These are phyloP conservation scores for Hydrotaea cyrtoneurina DNA, from an alignment of 2,888 invertebrate species.

Conservation along the genomic window DNA sequence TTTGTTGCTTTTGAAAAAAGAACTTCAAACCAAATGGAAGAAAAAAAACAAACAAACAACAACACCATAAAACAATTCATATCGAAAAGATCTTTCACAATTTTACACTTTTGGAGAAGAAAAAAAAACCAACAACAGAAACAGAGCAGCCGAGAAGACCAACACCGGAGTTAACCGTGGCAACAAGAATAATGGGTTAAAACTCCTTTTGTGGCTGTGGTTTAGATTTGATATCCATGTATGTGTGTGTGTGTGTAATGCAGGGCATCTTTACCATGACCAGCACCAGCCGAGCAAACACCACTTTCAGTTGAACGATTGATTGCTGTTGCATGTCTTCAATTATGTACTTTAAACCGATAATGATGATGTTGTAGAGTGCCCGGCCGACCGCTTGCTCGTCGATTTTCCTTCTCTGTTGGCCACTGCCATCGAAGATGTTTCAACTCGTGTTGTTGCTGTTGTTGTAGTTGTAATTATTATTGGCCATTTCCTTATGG, in stretches of 20 bases:
- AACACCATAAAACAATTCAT: constrained; percentile 29
- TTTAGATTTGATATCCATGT: background rate
- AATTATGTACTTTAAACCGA: constrained; percentile 64
- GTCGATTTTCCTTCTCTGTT: background rate
- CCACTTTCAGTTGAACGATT: background rate
- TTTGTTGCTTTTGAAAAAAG: constrained; percentile 5
- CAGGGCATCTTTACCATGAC: background rate
- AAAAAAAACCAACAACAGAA: background rate
- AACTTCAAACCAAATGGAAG: background rate
- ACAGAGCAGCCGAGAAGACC: background rate
- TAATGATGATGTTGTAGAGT: constrained; percentile 54
- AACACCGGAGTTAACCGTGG: background rate
- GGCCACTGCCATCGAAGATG: constrained; percentile 6
- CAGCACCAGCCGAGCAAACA: background rate
- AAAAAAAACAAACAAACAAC: too few relatives aligned
- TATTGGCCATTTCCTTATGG: constrained; percentile 53
- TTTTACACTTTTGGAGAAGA: constrained; percentile 59
- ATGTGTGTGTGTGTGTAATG: background rate
- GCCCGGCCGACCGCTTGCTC: constrained; percentile 6
- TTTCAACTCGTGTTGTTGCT: constrained; percentile 30
- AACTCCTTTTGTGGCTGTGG: background rate
- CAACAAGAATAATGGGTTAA: background rate
- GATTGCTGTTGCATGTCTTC: constrained; percentile 46
- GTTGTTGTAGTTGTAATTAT: constrained; percentile 30
- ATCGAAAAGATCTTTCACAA: constrained; percentile 56